Evolutionary conservation across 2,113 vertebrate species (phyloP).

Genomic region (Notothenia rossii): DNA sequence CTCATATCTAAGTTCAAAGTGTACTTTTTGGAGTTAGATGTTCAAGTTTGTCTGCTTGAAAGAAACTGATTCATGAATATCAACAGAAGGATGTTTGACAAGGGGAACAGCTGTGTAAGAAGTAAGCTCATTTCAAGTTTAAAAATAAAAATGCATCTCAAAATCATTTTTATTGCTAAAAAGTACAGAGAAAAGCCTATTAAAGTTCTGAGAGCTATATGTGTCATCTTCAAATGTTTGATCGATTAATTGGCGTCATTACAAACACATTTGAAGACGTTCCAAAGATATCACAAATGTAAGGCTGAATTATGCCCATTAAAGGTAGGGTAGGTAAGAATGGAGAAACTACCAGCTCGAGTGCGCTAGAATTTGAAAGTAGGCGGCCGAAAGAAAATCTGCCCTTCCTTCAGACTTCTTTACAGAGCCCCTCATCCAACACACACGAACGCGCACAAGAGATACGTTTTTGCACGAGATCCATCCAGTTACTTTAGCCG

Average conservation of each 20-base stretch:
- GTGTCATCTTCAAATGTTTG: background rate
- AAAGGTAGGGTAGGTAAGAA: too few relatives aligned
- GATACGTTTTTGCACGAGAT: too few relatives aligned
- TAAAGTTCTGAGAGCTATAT: background rate
- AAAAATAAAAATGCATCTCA: background rate
- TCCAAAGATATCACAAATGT: background rate
- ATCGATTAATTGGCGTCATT: background rate
- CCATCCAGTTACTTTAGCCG: too few relatives aligned
- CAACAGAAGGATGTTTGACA: background rate
- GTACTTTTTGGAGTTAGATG: slow-evolving; percentile 7
- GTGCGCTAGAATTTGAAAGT: too few relatives aligned
- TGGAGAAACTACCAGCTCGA: too few relatives aligned
- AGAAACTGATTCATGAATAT: slow-evolving; percentile 1
- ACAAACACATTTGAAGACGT: background rate
- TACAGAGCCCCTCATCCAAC: too few relatives aligned
- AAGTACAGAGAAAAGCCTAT: too few relatives aligned
- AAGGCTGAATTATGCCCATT: too few relatives aligned
- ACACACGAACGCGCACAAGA: too few relatives aligned
- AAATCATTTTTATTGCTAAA: background rate
- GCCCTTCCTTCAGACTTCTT: too few relatives aligned
- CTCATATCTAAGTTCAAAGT: slow-evolving; percentile 41
- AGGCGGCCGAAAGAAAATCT: too few relatives aligned
- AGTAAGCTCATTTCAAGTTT: background rate
- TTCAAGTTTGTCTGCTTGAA: slow-evolving; percentile 22
- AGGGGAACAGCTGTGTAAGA: background rate